These are phyloP conservation scores for Chymomyza fuscimana DNA, from an alignment of 2,888 invertebrate species.

Conservation along the genomic window DNA sequence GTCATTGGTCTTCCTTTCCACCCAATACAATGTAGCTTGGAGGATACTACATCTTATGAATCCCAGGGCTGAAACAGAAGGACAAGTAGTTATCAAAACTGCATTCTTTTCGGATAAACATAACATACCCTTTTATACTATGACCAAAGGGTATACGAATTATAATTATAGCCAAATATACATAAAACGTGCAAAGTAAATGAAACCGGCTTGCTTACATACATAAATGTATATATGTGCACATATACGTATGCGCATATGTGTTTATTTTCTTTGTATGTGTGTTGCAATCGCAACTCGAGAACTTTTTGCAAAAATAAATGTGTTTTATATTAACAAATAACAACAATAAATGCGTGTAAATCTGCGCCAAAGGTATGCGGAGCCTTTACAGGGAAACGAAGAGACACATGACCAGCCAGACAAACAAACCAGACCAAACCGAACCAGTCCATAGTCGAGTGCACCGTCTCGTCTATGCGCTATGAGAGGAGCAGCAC, in stretches of 20 bases:
- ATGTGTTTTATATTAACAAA: conserved; percentile 43
- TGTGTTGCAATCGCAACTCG: neutral
- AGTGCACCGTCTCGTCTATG: neutral
- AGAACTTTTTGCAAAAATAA: conserved; percentile 37
- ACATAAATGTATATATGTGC: neutral
- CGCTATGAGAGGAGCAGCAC: neutral
- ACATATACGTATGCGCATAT: neutral
- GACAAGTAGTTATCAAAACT: no score
- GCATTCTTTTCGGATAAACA: neutral
- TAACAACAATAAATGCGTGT: conserved; percentile 46
- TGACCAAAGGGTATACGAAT: conserved; percentile 10
- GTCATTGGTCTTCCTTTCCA: no score
- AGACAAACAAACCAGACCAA: neutral
- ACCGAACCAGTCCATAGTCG: neutral
- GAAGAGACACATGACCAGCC: conserved; percentile 14
- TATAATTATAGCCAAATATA: conserved; percentile 37
- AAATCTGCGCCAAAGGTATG: conserved; percentile 45
- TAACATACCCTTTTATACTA: neutral
- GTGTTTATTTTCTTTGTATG: conserved; percentile 18
- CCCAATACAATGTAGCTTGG: no score
- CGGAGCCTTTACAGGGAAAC: neutral
- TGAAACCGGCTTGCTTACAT: conserved; percentile 27
- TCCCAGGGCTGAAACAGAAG: no score
- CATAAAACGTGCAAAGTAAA: conserved; percentile 41
- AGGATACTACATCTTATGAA: no score